Conservation (phyloP, 2,888 invertebrate species). For the Ophion costatus region DNA sequence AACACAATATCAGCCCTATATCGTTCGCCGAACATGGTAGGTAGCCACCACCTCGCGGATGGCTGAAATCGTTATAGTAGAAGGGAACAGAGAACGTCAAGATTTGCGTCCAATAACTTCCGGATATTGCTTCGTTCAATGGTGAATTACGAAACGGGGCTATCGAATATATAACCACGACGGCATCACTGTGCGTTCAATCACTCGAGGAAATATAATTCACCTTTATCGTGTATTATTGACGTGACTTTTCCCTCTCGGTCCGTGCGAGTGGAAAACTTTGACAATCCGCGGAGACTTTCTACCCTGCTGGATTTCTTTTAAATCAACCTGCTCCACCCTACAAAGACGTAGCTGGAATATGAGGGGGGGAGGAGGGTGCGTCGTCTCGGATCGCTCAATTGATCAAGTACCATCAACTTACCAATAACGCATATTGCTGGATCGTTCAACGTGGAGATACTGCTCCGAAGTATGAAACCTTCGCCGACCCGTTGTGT, state of each 20-base stretch:
- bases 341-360: too few species aligned
- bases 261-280: neutral
- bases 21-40: too few species aligned
- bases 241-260: slow-evolving; percentile 13
- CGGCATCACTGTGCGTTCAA: slow-evolving; percentile 33
- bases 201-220: slow-evolving; percentile 46
- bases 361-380: too few species aligned
- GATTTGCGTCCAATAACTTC: slow-evolving; percentile 58
- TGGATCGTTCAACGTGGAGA: too few species aligned
- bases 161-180: slow-evolving; percentile 33
- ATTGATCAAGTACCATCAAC: too few species aligned
- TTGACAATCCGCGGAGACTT: slow-evolving; percentile 5
- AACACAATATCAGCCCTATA: too few species aligned
- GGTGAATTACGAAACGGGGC: slow-evolving; percentile 40
- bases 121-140: slow-evolving; percentile 55
- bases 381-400: too few species aligned
- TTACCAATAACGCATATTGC: too few species aligned
- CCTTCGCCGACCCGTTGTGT: too few species aligned
- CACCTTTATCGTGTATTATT: slow-evolving; percentile 36
- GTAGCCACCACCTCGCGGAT: neutral
- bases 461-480: too few species aligned
- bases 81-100: slow-evolving; percentile 22
- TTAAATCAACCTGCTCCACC: too few species aligned
- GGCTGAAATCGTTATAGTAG: slow-evolving; percentile 44
- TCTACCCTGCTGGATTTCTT: neutral